Conservation (phyloP, 2,888 invertebrate genomes). For the Tenthredo distinguenda region DNA sequence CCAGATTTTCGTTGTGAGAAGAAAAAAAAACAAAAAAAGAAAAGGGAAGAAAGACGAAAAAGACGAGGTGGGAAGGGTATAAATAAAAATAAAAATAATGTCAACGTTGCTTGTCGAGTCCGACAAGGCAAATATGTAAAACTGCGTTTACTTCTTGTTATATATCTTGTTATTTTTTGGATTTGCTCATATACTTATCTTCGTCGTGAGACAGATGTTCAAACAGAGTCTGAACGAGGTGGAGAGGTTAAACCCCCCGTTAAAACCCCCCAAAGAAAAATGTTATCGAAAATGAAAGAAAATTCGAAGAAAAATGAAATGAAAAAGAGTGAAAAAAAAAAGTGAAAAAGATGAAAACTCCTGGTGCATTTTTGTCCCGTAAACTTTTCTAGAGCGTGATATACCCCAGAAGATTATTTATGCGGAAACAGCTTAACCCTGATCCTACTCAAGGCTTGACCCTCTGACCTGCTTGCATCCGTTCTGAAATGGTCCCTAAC, state of each 20-base stretch:
- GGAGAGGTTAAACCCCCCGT: too few species aligned
- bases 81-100: background rate
- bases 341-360: background rate
- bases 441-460: constrained; percentile 28
- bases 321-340: background rate
- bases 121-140: background rate
- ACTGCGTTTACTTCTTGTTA: constrained; percentile 9
- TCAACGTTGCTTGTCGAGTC: background rate
- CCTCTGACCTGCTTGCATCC: constrained; percentile 39
- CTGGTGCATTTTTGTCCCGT: background rate
- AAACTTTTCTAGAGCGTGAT: background rate
- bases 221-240: background rate
- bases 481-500: constrained; percentile 10
- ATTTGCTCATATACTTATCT: background rate
- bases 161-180: background rate
- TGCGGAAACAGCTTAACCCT: constrained; percentile 38
- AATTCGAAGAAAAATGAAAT: background rate
- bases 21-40: background rate
- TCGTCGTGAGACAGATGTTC: background rate
- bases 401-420: background rate
- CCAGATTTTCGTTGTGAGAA: background rate
- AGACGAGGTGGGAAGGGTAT: background rate
- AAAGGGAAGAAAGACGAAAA: background rate
- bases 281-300: background rate
- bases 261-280: background rate